A percentile compares a stretch with the other conserved stretches of the same genome.
phyloP scores from a whole-genome alignment of 1,140 invertebrate species.

The Ceratitis capitata region DNA sequence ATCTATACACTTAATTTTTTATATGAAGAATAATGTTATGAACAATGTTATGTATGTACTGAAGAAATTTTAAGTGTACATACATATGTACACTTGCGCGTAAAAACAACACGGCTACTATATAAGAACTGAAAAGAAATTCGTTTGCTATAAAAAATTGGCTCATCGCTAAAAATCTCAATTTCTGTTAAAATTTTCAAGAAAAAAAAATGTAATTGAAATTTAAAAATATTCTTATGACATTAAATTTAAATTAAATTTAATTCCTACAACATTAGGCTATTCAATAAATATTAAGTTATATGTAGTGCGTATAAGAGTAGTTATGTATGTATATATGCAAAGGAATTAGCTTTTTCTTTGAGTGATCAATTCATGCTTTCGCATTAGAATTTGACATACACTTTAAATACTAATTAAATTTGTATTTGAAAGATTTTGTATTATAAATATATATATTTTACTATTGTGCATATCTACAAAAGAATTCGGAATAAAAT shows the following conservation, averaged over 20 bases:
- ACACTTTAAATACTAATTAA: neutral
- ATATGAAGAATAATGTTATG: too few species aligned
- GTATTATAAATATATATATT: conserved; percentile 11
- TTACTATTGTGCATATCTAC: neutral
- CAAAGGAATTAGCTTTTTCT: conserved; percentile 3
- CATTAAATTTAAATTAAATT: neutral
- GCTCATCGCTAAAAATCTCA: neutral
- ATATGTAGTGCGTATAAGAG: neutral
- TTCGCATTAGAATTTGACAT: neutral
- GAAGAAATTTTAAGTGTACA: too few species aligned
- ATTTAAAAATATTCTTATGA: neutral
- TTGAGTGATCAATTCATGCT: neutral
- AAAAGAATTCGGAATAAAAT: conserved; percentile 20
- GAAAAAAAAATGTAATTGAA: neutral
- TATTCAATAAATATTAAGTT: neutral
- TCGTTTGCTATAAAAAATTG: neutral
- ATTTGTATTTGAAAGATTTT: neutral
- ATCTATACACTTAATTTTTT: too few species aligned
- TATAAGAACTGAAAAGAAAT: neutral
- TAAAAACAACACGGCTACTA: too few species aligned
- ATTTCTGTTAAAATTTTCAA: neutral
- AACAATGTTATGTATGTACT: too few species aligned
- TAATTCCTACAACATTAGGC: neutral
- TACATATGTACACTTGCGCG: too few species aligned
- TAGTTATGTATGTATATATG: neutral